Conservation (phyloP, 2,888 invertebrate genomes). For the Polydrusus pterygomalis region DNA sequence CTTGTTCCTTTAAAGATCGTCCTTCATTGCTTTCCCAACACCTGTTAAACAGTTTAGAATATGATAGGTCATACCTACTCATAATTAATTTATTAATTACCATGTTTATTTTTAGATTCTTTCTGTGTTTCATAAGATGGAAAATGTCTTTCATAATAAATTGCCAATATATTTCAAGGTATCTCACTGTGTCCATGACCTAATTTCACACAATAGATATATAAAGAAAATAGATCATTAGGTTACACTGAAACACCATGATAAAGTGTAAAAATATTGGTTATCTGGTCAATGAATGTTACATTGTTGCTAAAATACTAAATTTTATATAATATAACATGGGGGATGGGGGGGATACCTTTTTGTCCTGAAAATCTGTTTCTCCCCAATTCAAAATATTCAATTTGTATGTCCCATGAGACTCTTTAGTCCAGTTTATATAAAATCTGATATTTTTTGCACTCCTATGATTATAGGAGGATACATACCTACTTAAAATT, state of each 20-base stretch:
- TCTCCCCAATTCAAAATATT: too few relatives aligned
- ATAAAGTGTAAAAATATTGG: not conserved
- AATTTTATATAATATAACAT: too few relatives aligned
- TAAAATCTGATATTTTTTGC: too few relatives aligned
- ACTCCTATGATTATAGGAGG: too few relatives aligned
- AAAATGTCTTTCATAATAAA: not conserved
- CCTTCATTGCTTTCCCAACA: not conserved
- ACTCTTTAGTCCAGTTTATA: too few relatives aligned
- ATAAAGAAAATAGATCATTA: slow-evolving; percentile 2
- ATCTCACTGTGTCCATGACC: slow-evolving; percentile 6
- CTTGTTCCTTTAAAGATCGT: not conserved
- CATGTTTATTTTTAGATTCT: not conserved
- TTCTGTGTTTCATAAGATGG: not conserved
- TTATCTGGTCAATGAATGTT: not conserved
- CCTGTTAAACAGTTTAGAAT: too few relatives aligned
- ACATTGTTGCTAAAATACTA: not conserved
- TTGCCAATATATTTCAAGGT: slow-evolving; percentile 2
- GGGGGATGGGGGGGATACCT: too few relatives aligned
- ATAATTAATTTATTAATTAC: slow-evolving; percentile 4
- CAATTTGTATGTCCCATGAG: too few relatives aligned
- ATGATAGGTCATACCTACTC: not conserved
- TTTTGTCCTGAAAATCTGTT: too few relatives aligned
- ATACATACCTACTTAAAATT: too few relatives aligned
- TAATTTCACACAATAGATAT: slow-evolving; percentile 3
- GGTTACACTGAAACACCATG: slow-evolving; percentile 4